These are phyloP conservation scores for Oikopleura vanhoeffeni DNA, from an alignment of 23 tunicate genomes.

Conservation along the genomic window DNA sequence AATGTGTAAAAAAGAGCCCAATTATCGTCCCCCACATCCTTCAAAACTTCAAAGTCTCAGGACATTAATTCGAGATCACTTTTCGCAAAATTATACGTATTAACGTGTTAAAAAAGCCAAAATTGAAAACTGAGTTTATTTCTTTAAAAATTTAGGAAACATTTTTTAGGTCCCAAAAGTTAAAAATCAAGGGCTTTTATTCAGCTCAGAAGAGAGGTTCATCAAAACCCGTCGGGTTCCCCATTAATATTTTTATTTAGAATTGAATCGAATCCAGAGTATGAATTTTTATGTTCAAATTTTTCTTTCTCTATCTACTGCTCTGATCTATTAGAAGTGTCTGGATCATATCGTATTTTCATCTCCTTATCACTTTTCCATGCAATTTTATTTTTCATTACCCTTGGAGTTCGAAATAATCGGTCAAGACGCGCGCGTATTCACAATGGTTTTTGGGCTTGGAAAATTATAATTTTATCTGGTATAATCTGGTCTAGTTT, in stretches of 20 bases:
- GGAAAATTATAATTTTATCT: not conserved
- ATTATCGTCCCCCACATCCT: too few species aligned
- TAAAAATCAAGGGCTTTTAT: too few species aligned
- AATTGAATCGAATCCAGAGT: not conserved
- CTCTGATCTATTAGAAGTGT: not conserved
- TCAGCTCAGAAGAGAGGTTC: too few species aligned
- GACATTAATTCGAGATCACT: too few species aligned
- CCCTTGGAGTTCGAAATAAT: not conserved
- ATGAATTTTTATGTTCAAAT: not conserved
- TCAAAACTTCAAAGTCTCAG: too few species aligned
- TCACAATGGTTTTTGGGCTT: constrained; percentile 10
- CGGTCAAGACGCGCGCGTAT: not conserved
- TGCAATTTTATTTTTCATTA: not conserved
- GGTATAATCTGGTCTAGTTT: not conserved
- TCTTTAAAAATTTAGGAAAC: too few species aligned
- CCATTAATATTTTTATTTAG: not conserved
- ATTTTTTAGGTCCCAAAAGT: too few species aligned
- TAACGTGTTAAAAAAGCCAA: too few species aligned
- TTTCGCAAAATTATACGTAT: too few species aligned
- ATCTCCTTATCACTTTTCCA: not conserved
- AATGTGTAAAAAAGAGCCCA: too few species aligned
- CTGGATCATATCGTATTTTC: not conserved
- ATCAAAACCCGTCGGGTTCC: too few species aligned
- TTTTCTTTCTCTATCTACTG: not conserved
- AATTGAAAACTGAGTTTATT: too few species aligned